These are phyloP conservation scores for Philereme transversata DNA, from an alignment of 2,888 invertebrate species.

Conservation along the genomic window DNA sequence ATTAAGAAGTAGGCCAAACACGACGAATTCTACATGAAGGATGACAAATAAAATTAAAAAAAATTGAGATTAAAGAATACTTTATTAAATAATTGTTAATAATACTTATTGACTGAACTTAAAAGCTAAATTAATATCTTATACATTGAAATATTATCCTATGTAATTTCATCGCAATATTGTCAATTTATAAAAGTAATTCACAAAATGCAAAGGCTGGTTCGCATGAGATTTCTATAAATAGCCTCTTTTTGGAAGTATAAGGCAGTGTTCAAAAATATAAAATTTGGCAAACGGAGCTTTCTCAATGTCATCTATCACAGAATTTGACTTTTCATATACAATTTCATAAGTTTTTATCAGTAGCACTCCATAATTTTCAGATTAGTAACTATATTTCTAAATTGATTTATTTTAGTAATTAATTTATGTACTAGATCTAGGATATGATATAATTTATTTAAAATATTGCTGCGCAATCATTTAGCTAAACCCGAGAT, in stretches of 20 bases:
- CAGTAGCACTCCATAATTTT: slow-evolving; percentile 22
- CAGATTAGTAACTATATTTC: neutral
- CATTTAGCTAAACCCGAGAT: neutral
- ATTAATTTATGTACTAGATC: neutral
- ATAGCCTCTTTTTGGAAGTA: slow-evolving; percentile 36
- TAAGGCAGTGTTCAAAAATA: slow-evolving; percentile 32
- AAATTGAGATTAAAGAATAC: slow-evolving; percentile 11
- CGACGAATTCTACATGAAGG: too few species aligned
- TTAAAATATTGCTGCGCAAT: slow-evolving; percentile 26
- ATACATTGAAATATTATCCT: slow-evolving; percentile 4
- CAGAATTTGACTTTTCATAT: slow-evolving; percentile 32
- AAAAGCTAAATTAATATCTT: slow-evolving; percentile 42
- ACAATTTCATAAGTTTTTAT: slow-evolving; percentile 17
- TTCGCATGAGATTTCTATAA: slow-evolving; percentile 26
- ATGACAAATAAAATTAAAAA: neutral
- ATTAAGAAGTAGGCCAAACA: too few species aligned
- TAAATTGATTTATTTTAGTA: slow-evolving; percentile 1
- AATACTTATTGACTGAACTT: slow-evolving; percentile 45
- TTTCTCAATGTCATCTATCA: slow-evolving; percentile 30
- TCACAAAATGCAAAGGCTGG: slow-evolving; percentile 26
- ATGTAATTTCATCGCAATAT: slow-evolving; percentile 11
- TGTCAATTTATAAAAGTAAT: slow-evolving; percentile 29
- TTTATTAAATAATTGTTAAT: slow-evolving; percentile 29
- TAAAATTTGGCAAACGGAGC: slow-evolving; percentile 51
- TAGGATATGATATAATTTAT: slow-evolving; percentile 17